Conservation (phyloP, 2,113 vertebrate genomes). For the Toxotes jaculatrix region DNA sequence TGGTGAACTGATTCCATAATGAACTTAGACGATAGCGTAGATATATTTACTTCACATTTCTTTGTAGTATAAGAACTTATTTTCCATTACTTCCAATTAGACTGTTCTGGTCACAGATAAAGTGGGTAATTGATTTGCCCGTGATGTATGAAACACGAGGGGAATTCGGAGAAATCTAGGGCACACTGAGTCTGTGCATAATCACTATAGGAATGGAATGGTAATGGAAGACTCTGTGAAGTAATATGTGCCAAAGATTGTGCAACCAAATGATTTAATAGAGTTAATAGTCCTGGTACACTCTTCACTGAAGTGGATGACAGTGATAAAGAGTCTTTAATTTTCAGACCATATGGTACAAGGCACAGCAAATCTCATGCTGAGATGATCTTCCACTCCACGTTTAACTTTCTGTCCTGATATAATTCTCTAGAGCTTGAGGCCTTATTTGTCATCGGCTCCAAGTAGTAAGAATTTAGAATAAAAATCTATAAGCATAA, state of each 20-base stretch:
- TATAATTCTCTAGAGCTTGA: neutral
- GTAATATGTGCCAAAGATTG: conserved; percentile 43
- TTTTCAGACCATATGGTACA: conserved; percentile 50
- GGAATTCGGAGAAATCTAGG: conserved; percentile 23
- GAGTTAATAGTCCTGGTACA: conserved; percentile 37
- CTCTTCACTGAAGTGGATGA: conserved; percentile 47
- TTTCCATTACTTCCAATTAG: conserved; percentile 25
- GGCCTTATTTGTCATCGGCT: neutral
- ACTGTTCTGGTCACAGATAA: conserved; percentile 20
- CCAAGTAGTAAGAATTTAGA: neutral
- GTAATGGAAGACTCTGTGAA: conserved; percentile 32
- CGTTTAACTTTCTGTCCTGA: neutral
- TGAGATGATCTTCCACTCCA: conserved; percentile 30
- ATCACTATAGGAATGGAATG: conserved; percentile 55
- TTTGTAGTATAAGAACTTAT: neutral
- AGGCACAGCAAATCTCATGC: conserved; percentile 30
- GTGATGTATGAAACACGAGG: conserved; percentile 19
- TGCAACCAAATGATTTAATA: conserved; percentile 64
- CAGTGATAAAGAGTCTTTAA: conserved; percentile 55
- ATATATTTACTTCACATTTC: conserved; percentile 2
- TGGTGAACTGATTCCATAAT: neutral
- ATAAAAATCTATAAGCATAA: neutral
- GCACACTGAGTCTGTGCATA: conserved; percentile 20
- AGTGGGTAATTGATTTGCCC: conserved; percentile 44
- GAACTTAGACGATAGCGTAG: neutral